Conservation (phyloP, 1,140 invertebrate species). For the Pseudomyrmex gracilis region DNA sequence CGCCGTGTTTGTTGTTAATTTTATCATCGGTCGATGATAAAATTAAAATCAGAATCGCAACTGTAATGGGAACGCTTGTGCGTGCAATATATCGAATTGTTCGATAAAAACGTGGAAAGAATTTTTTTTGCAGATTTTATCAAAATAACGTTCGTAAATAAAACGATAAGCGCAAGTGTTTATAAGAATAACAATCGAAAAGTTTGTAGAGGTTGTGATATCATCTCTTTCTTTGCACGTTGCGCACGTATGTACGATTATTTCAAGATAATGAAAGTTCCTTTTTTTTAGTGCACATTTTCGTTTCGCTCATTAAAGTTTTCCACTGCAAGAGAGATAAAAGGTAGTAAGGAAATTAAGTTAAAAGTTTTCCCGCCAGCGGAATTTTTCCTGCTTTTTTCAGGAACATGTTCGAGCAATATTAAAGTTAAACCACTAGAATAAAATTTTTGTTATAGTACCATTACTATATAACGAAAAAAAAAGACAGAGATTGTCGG, state of each 20-base stretch:
- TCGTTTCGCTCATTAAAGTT: constrained; percentile 56
- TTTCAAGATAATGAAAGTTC: constrained; percentile 56
- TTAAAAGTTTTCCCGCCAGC: constrained; percentile 46
- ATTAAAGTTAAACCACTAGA: constrained; percentile 30
- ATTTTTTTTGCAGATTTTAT: background rate
- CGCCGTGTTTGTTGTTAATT: background rate
- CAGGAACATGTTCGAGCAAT: constrained; percentile 37
- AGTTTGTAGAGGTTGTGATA: background rate
- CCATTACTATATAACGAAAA: constrained; percentile 28
- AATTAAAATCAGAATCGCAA: background rate
- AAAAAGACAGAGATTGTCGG: background rate
- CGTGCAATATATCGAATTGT: background rate
- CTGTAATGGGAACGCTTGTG: constrained; percentile 5
- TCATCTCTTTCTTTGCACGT: constrained; percentile 6
- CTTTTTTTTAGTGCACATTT: constrained; percentile 38
- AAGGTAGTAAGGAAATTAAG: constrained; percentile 58
- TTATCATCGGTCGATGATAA: background rate
- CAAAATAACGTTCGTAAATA: constrained; percentile 3
- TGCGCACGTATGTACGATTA: constrained; percentile 25
- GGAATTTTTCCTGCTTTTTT: constrained; percentile 47
- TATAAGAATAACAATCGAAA: constrained; percentile 18
- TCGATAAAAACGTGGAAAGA: background rate
- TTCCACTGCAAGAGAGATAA: constrained; percentile 56
- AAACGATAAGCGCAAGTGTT: constrained; percentile 17
- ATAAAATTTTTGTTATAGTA: constrained; percentile 43